Conservation (phyloP, 2,888 invertebrate species). For the Caenorhabditis sp. region DNA sequence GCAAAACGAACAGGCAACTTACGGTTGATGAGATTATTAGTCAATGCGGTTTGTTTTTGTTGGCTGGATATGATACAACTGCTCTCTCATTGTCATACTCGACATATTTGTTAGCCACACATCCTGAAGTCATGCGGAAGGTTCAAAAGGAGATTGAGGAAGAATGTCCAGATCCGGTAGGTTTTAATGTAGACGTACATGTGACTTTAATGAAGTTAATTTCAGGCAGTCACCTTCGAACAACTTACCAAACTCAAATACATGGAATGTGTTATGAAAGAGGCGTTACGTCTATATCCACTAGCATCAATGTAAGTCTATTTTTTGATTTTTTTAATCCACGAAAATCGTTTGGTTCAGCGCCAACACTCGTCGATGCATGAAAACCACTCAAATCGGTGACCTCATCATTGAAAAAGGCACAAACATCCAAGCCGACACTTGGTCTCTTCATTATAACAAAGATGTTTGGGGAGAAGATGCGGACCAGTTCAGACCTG, state of each 20-base stretch:
- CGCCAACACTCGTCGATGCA: constrained; percentile 28
- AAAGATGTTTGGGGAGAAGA: constrained; percentile 48
- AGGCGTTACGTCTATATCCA: constrained; percentile 46
- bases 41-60: constrained; percentile 73
- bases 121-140: constrained; percentile 64
- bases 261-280: constrained; percentile 50
- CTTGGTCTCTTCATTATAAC: constrained; percentile 21
- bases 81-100: constrained; percentile 74
- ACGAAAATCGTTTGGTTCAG: constrained; percentile 1
- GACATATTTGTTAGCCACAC: constrained; percentile 72
- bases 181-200: no score
- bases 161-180: constrained; percentile 22
- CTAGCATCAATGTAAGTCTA: constrained; percentile 17
- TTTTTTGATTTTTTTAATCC: no score
- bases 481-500: constrained; percentile 39
- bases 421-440: constrained; percentile 40
- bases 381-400: constrained; percentile 54
- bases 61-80: constrained; percentile 75
- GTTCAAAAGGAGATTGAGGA: constrained; percentile 38
- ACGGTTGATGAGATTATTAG: constrained; percentile 69
- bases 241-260: constrained; percentile 43
- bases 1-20: constrained; percentile 11
- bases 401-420: constrained; percentile 47
- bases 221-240: constrained; percentile 26
- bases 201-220: neutral